phyloP scores from a whole-genome alignment of 2,113 vertebrate species.

The Romanogobio albipinnatus region DNA sequence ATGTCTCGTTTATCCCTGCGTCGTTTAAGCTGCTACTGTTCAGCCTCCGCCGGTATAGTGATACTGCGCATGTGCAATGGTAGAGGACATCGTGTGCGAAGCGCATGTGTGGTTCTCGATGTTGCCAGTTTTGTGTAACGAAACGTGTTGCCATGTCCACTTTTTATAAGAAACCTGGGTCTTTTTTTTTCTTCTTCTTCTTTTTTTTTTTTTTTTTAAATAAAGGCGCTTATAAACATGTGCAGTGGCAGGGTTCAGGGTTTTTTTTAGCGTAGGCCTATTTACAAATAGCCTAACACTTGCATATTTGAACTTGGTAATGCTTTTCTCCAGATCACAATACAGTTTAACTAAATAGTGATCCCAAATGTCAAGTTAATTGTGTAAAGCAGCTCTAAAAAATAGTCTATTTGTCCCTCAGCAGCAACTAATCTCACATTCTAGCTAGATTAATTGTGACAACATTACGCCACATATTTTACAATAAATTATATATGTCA shows the following conservation, averaged over 20 bases:
- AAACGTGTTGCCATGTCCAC: background rate
- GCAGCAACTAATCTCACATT: no score
- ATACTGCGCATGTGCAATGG: constrained; percentile 69
- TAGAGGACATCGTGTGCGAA: background rate
- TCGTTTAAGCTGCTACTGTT: constrained; percentile 68
- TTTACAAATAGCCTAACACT: background rate
- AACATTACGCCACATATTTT: no score
- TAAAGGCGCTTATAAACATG: background rate
- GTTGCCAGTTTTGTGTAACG: constrained; percentile 21
- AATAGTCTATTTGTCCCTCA: no score
- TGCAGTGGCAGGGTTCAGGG: background rate
- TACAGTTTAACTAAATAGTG: background rate
- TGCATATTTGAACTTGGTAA: background rate
- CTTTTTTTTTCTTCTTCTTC: background rate
- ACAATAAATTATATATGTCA: no score
- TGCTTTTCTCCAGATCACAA: background rate
- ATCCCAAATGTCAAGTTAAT: background rate
- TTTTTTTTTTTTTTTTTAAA: background rate
- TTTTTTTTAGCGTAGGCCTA: background rate
- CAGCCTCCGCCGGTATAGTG: constrained; percentile 70
- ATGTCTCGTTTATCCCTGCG: constrained; percentile 69
- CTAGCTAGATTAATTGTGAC: no score
- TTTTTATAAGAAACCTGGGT: background rate
- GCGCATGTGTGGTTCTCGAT: constrained; percentile 40
- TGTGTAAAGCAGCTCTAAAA: no score